Conservation (phyloP, 2,797 vertebrate species). For the Pteropus rufus region DNA sequence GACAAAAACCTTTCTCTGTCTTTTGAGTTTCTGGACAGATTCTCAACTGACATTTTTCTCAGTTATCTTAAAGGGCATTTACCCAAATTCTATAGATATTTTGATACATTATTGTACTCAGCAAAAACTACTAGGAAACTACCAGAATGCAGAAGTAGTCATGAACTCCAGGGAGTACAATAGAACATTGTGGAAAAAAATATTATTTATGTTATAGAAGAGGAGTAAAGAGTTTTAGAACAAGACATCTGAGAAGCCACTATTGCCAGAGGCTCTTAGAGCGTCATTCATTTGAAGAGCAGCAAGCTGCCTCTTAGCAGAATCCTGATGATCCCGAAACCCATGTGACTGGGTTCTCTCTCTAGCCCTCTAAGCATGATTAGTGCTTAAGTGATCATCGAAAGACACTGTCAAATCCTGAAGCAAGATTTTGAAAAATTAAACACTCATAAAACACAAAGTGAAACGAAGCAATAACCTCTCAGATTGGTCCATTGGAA, state of each 20-base stretch:
- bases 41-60: neutral
- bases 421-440: neutral
- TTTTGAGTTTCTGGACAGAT: neutral
- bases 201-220: neutral
- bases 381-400: neutral
- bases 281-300: neutral
- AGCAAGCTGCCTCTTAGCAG: neutral
- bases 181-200: neutral
- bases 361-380: neutral
- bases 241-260: neutral
- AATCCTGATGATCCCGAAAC: neutral
- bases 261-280: neutral
- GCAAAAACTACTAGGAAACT: neutral
- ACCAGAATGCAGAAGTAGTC: neutral
- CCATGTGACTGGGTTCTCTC: fast-evolving
- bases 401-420: neutral
- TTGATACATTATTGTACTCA: neutral
- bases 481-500: neutral
- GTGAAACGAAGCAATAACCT: neutral
- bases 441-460: neutral
- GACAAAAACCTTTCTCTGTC: neutral
- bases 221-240: neutral
- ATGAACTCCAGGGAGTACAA: neutral
- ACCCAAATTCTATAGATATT: neutral
- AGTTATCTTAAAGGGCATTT: neutral